Base-by-base conservation (phyloP, 2,888 invertebrate genomes). In the Phanerotoma sp. region DNA sequence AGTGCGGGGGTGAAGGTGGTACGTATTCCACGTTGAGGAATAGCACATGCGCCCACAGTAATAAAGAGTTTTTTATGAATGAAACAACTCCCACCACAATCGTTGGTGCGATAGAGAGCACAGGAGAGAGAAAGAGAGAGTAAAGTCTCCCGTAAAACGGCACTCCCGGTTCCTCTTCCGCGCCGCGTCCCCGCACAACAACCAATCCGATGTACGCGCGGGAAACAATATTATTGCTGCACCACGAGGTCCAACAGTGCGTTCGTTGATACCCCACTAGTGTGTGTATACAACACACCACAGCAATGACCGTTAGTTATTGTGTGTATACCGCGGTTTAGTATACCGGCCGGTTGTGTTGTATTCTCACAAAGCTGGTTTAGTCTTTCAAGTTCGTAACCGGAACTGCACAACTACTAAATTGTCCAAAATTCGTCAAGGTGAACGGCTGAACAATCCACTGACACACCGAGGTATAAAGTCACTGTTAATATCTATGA, bases 11-110 rank as follows among this genome's bases (percentile, higher is more conserved):
- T 38, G 42, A 55, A 48, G 48, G 57, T 61, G 52, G 56, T 56
- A 47, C 44, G n/a, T n/a, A n/a, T 52, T 62, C 65, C 66, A 68
- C 67, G 65, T 65, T 66, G 64, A 66, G 67, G 73, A 71, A 68
- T 74, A 70, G 77, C 75, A 74, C 75, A 76, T 75, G 75, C 75
- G 75, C 75, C 71, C 62, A 51, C 62, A 46, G 48, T 64, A 64
- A 64, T 63, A 64, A 66, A 63, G 63, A 61, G 58, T 63, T 63
- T 76, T 77, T 77, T 77, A 77, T 77, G 76, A 77, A 77, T 77
- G 76, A 76, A 77, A 73, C 64, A 62, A 62, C 63, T 62, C 62
- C 62, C 60, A 62, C 64, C 60, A 58, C 60, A 51, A 40, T 48
- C 30, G 13, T 32, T 30, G 44, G 13, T 30, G 22, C 15, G 41